A percentile compares a stretch with the other conserved stretches of the same genome.
phyloP scores from a whole-genome alignment of 2,113 vertebrate genomes.

The Thalassarche chlororhynchos region DNA sequence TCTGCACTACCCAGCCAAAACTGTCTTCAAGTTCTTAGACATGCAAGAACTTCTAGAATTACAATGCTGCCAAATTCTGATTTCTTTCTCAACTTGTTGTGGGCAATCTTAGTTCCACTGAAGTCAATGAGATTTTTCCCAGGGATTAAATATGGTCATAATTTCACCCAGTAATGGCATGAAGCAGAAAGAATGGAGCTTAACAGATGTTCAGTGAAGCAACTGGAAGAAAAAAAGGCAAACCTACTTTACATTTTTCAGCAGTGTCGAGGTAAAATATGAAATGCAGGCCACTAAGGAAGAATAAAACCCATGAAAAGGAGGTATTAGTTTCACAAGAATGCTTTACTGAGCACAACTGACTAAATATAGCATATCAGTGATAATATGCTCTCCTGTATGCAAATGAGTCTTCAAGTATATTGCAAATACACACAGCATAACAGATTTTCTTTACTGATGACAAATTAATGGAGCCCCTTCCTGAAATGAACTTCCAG shows the following conservation, averaged over 20 bases:
- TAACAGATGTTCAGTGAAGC: neutral
- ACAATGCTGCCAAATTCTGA: neutral
- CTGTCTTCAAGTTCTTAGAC: neutral
- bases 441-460: neutral
- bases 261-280: neutral
- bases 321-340: neutral
- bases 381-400: neutral
- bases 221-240: neutral
- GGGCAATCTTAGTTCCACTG: neutral
- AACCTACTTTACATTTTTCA: neutral
- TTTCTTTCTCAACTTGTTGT: neutral
- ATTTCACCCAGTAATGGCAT: neutral
- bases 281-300: neutral
- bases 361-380: neutral
- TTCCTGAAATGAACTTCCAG: neutral
- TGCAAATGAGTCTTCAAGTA: neutral
- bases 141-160: neutral
- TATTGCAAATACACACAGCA: neutral
- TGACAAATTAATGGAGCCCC: neutral
- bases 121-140: neutral
- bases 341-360: neutral
- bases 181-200: neutral
- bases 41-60: neutral
- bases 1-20: neutral
- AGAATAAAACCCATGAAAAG: neutral